These are phyloP conservation scores for Andrena hattorfiana DNA, from an alignment of 2,888 invertebrate species.

Conservation along the genomic window DNA sequence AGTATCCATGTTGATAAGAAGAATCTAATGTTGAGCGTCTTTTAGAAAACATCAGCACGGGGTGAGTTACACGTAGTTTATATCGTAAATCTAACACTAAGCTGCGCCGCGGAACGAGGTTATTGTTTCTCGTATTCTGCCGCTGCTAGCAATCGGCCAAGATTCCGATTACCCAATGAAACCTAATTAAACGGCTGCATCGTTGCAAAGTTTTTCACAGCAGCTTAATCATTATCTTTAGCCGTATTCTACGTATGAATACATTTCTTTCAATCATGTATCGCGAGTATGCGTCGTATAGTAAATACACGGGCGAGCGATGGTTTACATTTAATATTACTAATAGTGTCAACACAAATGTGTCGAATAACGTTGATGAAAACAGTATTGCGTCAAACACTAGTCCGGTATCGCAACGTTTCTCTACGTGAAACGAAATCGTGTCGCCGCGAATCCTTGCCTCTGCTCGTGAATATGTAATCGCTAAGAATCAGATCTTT, in stretches of 20 bases:
- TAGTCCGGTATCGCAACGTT: constrained; percentile 8
- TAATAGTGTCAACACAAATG: not conserved
- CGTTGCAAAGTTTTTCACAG: not conserved
- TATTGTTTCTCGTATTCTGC: constrained; percentile 39
- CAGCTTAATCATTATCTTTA: not conserved
- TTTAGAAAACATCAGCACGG: not conserved
- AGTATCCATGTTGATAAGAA: not conserved
- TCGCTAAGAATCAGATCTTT: constrained; percentile 44
- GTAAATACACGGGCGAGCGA: not conserved
- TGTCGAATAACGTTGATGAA: constrained; percentile 7
- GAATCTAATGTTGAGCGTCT: too few species aligned
- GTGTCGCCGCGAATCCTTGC: constrained; percentile 27
- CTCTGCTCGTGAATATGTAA: not conserved
- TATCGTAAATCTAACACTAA: not conserved
- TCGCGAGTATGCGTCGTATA: not conserved
- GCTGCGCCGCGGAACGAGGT: constrained; percentile 13
- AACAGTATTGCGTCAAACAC: constrained; percentile 6
- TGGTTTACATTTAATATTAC: not conserved
- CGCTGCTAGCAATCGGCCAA: not conserved
- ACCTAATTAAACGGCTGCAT: not conserved
- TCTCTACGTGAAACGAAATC: constrained; percentile 20
- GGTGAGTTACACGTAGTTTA: constrained; percentile 31
- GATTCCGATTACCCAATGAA: not conserved
- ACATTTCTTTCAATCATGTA: not conserved
- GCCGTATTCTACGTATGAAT: not conserved